phyloP scores from a whole-genome alignment of 2,113 vertebrate genomes.

The Petromus typicus region DNA sequence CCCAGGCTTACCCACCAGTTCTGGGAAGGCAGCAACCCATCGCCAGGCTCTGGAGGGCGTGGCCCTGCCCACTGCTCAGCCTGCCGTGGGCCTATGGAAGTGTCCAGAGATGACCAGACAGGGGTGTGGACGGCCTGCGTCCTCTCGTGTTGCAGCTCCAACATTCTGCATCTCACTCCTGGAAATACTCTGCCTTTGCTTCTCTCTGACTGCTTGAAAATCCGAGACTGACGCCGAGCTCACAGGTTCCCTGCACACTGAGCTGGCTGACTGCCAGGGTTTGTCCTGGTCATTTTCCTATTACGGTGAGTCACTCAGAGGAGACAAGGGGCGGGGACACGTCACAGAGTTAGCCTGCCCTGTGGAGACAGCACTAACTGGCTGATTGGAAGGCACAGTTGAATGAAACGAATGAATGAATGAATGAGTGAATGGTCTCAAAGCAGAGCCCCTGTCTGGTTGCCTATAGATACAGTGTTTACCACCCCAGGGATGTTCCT shows the following conservation, averaged over 20 bases:
- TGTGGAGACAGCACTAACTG: neutral
- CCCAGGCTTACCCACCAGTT: neutral
- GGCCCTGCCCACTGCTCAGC: fast-evolving
- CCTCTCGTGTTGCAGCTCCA: no score
- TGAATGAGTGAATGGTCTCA: neutral
- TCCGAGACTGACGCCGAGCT: neutral
- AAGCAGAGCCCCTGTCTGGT: neutral
- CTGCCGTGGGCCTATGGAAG: fast-evolving
- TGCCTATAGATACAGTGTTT: fast-evolving
- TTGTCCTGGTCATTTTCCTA: neutral
- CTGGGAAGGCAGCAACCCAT: neutral
- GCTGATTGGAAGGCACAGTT: neutral
- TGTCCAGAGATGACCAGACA: fast-evolving
- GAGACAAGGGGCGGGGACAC: fast-evolving
- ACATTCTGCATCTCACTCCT: neutral
- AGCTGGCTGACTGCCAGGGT: neutral
- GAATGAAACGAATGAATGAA: neutral
- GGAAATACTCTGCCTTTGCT: neutral
- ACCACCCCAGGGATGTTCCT: neutral
- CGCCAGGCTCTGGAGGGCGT: no score
- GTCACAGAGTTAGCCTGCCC: fast-evolving
- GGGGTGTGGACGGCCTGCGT: fast-evolving
- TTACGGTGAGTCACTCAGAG: neutral
- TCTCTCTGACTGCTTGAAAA: neutral
- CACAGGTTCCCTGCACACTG: neutral